Evolutionary conservation across 2,888 invertebrate genomes (phyloP), one percentile per base, ranked within the genome.

Genomic region (Dasypogon diadema): DNA sequence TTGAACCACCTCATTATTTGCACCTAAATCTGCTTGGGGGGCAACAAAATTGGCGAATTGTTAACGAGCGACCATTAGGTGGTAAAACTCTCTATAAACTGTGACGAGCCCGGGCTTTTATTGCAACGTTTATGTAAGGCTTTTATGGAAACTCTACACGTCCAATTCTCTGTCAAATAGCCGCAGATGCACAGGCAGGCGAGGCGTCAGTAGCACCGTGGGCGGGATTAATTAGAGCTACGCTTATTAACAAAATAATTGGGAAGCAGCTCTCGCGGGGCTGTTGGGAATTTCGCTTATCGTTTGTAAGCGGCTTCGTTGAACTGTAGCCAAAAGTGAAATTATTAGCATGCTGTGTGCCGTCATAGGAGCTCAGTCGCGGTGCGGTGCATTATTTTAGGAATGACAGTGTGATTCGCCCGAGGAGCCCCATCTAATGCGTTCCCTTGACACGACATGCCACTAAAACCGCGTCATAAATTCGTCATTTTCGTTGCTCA

Each of bases 221-320:
- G 60, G 60, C 60, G 60, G 60, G 37, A 60, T 34, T 60, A 60
- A 60, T 60, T 60, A 60, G 16, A 60, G 21, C 22, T 60, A 37
- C 60, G 37, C 21, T 60, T 60, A 42, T 60, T 60, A 60, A 60
- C 60, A 60, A 60, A 60, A 60, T 60, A 60, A 60, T 60, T 60
- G 60, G 60, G 37, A 37, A 37, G 37, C 12, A 16, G 18, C 16
- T 60, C 18, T 60, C 26, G 26, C 37, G 34, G 16, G 60, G 60
- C 14, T 10, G 34, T 18, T 34, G 34, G 60, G 37, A 37, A 34
- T 18, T 34, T 60, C 60, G 60, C 42, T 60, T 60, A 60, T 60
- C 37, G 37, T 16, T 37, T 60, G 21, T 37, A 42, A 12, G 60
- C 42, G 60, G 60, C 37, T 6, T 34, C n/a, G 22, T 37, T 60